phyloP scores from a whole-genome alignment of 2,113 vertebrate species.

The Pterophyllum scalare region DNA sequence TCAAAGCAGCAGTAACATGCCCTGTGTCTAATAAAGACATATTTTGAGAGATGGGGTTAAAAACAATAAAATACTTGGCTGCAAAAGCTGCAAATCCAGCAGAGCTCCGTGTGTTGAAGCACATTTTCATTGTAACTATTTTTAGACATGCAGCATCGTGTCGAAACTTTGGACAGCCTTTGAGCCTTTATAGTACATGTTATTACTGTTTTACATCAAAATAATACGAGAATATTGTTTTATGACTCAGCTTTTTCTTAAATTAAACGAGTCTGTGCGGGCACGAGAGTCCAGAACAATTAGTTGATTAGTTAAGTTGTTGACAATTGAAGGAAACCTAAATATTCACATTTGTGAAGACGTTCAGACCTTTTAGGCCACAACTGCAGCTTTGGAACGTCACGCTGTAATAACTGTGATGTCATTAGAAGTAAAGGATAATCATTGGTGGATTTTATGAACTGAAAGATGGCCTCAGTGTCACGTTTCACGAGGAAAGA shows the following conservation, averaged over 20 bases:
- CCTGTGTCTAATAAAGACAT: neutral
- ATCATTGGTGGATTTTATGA: neutral
- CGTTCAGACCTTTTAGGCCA: neutral
- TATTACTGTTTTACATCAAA: neutral
- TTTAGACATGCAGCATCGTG: neutral
- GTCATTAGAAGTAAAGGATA: accelerated
- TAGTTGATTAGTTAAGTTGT: accelerated
- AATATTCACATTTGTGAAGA: neutral
- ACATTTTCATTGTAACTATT: neutral
- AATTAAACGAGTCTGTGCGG: no score
- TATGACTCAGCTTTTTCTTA: neutral
- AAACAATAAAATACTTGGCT: neutral
- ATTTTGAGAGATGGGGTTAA: slow-evolving; percentile 2
- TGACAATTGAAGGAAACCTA: neutral
- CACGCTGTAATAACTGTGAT: neutral
- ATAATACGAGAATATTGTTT: neutral
- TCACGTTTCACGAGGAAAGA: neutral
- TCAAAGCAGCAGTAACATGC: neutral
- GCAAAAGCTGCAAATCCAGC: neutral
- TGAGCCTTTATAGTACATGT: neutral
- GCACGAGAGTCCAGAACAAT: neutral
- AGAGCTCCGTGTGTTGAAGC: neutral
- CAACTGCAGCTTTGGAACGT: neutral
- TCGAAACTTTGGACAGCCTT: slow-evolving; percentile 10
- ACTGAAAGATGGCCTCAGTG: neutral